These are phyloP conservation scores for Euphonia xanthogaster DNA, from an alignment of 2,797 vertebrate genomes.

Conservation along the genomic window DNA sequence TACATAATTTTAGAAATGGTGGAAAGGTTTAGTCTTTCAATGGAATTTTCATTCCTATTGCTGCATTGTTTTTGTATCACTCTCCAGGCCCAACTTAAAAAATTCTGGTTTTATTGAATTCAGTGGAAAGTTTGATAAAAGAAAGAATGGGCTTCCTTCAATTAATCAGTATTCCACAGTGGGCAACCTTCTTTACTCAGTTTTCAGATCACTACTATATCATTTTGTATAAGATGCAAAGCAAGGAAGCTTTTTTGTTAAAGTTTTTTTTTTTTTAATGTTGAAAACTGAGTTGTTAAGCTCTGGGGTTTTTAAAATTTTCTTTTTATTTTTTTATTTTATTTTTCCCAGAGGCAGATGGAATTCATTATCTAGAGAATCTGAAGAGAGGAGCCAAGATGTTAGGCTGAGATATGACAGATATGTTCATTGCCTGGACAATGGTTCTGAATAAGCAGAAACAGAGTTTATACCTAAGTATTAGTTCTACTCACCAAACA, in stretches of 20 bases:
- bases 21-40: slow-evolving; percentile 25
- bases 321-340: not conserved
- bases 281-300: slow-evolving; percentile 28
- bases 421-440: slow-evolving; percentile 57
- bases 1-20: slow-evolving; percentile 7
- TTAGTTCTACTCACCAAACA: slow-evolving; percentile 39
- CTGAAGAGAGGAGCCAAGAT: slow-evolving; percentile 70
- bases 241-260: not conserved
- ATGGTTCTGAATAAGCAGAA: slow-evolving; percentile 76
- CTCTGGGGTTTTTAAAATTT: not conserved
- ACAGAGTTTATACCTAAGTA: slow-evolving; percentile 25
- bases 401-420: slow-evolving; percentile 45
- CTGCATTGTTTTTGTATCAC: not conserved
- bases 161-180: not conserved
- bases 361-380: slow-evolving; percentile 49
- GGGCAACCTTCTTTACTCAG: slow-evolving; percentile 12
- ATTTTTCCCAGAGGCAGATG: not conserved
- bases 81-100: not conserved
- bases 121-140: slow-evolving; percentile 3
- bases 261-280: not conserved
- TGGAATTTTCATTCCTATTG: not conserved
- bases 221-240: not conserved
- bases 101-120: not conserved
- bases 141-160: slow-evolving; percentile 20
- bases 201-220: slow-evolving; percentile 5